phyloP scores from a whole-genome alignment of 2,113 vertebrate species.

The Atractosteus spatula region DNA sequence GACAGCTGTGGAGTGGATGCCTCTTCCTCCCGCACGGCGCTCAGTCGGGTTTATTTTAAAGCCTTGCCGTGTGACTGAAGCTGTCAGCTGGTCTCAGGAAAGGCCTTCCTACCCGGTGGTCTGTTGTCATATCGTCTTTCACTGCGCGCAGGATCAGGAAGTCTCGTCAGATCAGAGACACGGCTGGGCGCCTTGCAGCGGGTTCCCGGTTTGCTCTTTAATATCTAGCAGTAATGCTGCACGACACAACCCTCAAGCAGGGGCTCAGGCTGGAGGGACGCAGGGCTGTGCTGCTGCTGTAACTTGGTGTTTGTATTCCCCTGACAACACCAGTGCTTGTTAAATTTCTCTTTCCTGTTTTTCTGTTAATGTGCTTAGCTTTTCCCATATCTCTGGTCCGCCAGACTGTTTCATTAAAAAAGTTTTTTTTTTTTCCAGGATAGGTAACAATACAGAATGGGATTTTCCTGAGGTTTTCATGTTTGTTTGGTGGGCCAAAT shows the following conservation, averaged over 20 bases:
- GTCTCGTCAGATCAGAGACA: slow-evolving; percentile 38
- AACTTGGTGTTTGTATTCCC: not conserved
- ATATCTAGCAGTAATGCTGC: too few relatives aligned
- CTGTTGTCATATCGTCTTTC: slow-evolving; percentile 59
- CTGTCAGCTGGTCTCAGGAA: slow-evolving; percentile 39
- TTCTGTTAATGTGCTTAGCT: too few relatives aligned
- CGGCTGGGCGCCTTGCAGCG: not conserved
- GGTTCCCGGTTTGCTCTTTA: too few relatives aligned
- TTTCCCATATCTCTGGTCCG: too few relatives aligned
- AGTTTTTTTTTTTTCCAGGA: too few relatives aligned
- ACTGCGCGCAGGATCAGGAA: slow-evolving; percentile 47
- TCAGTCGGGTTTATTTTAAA: slow-evolving; percentile 35
- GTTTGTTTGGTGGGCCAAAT: too few relatives aligned
- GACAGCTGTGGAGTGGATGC: slow-evolving; percentile 40
- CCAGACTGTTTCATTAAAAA: too few relatives aligned
- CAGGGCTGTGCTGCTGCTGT: slow-evolving; percentile 32
- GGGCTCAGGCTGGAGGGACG: slow-evolving; percentile 27
- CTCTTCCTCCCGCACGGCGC: slow-evolving; percentile 5
- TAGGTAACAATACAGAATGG: too few relatives aligned
- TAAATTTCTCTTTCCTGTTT: too few relatives aligned
- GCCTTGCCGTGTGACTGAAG: slow-evolving; percentile 49
- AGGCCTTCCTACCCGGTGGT: slow-evolving; percentile 54
- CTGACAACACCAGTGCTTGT: too few relatives aligned
- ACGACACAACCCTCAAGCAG: slow-evolving; percentile 15
- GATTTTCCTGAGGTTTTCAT: too few relatives aligned